phyloP scores from a whole-genome alignment of 2,888 invertebrate genomes.

The Nomada ruficornis region DNA sequence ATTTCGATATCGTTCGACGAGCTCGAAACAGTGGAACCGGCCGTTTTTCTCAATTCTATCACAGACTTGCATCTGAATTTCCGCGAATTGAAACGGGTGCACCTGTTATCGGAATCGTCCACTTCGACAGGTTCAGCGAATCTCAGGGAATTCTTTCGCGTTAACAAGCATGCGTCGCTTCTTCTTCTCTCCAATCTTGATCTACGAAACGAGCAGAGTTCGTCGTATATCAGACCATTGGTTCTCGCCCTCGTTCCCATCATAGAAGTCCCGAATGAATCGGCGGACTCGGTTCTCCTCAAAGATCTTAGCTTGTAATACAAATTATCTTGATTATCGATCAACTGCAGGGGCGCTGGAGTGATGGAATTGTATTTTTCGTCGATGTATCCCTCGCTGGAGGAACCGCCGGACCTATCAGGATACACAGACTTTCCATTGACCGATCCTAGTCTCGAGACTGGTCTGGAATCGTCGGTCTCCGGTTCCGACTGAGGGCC shows the following conservation, averaged over 20 bases:
- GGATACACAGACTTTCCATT: conserved; percentile 76
- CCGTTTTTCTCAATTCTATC: conserved; percentile 72
- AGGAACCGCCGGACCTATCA: conserved; percentile 75
- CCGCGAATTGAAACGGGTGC: conserved; percentile 20
- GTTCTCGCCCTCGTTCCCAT: conserved; percentile 27
- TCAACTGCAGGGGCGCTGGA: conserved; percentile 57
- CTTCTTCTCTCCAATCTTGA: conserved; percentile 58
- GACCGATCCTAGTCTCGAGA: conserved; percentile 78
- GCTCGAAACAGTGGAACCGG: conserved; percentile 35
- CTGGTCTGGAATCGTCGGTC: conserved; percentile 80
- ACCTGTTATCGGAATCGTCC: conserved; percentile 20
- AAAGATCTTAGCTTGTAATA: conserved; percentile 49
- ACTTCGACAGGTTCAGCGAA: conserved; percentile 65
- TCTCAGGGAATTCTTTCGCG: conserved; percentile 69
- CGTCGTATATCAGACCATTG: conserved; percentile 39
- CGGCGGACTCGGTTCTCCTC: conserved; percentile 53
- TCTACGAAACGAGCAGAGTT: conserved; percentile 17
- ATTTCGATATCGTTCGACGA: conserved; percentile 43
- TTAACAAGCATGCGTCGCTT: conserved; percentile 76
- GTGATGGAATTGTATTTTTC: conserved; percentile 63
- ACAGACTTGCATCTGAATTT: conserved; percentile 78
- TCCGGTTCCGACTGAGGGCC: conserved; percentile 82
- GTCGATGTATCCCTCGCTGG: conserved; percentile 74
- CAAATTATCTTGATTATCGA: conserved; percentile 47
- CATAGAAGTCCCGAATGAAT: conserved; percentile 36